These are phyloP conservation scores for Euzophera pinguis DNA, from an alignment of 2,888 invertebrate species.

Conservation along the genomic window DNA sequence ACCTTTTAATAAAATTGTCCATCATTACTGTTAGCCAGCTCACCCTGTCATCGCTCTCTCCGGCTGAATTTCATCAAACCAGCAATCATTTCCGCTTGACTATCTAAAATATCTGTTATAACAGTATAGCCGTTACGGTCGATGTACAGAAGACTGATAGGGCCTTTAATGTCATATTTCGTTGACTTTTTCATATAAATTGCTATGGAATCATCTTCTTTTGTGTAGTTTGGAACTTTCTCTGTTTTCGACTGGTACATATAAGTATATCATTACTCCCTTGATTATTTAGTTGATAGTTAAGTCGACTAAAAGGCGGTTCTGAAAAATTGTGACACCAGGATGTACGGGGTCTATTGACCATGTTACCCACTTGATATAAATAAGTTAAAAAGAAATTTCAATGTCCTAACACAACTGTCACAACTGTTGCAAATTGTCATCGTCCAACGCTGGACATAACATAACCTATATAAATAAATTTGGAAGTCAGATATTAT, in stretches of 20 bases:
- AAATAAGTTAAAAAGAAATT: too few relatives aligned
- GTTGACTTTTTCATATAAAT: slow-evolving; percentile 12
- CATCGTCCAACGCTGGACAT: too few relatives aligned
- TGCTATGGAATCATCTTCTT: not conserved
- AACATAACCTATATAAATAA: too few relatives aligned
- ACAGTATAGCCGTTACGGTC: slow-evolving; percentile 24
- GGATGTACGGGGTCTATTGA: too few relatives aligned
- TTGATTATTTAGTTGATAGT: too few relatives aligned
- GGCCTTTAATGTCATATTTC: not conserved
- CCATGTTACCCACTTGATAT: too few relatives aligned
- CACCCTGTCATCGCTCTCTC: slow-evolving; percentile 34
- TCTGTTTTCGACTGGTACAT: not conserved
- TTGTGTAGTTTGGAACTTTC: not conserved
- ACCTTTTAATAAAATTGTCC: too few relatives aligned
- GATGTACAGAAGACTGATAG: not conserved
- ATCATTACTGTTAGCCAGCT: not conserved
- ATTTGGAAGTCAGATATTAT: too few relatives aligned
- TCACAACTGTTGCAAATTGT: too few relatives aligned
- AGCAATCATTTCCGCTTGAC: slow-evolving; percentile 55
- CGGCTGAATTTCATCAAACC: slow-evolving; percentile 50
- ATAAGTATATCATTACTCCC: not conserved
- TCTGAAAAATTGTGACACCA: too few relatives aligned
- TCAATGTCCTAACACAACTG: too few relatives aligned
- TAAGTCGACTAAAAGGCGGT: too few relatives aligned
- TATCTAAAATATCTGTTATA: slow-evolving; percentile 47